Percentiles rank a stretch among this genome's conserved stretches.
phyloP scores from a whole-genome alignment of 2,888 invertebrate species.

The Agonopterix heracliana region DNA sequence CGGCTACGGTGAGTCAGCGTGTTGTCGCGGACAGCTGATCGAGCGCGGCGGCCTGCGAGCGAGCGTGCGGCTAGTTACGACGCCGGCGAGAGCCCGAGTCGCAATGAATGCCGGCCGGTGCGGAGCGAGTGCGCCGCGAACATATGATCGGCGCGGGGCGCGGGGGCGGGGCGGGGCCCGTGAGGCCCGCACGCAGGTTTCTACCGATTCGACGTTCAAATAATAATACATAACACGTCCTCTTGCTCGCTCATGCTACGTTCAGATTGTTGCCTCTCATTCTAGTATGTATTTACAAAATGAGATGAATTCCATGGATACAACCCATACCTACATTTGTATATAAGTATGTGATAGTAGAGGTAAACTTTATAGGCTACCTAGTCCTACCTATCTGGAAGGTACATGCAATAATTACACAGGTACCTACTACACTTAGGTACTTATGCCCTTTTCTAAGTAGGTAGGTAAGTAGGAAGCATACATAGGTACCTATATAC shows the following conservation, averaged over 20 bases:
- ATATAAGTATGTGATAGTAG: neutral
- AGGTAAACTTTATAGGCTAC: neutral
- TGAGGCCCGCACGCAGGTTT: conserved; percentile 76
- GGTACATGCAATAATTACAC: too few species aligned
- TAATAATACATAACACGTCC: conserved; percentile 64
- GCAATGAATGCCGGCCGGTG: conserved; percentile 46
- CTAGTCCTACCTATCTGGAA: too few species aligned
- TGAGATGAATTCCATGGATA: conserved; percentile 36
- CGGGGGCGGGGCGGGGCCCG: conserved; percentile 36
- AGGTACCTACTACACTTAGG: too few species aligned
- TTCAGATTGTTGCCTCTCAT: conserved; percentile 39
- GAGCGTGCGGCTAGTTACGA: conserved; percentile 45
- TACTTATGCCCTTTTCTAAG: too few species aligned
- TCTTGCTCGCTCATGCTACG: conserved; percentile 53
- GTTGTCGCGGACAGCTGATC: conserved; percentile 54
- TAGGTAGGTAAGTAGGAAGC: too few species aligned
- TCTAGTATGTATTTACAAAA: conserved; percentile 50
- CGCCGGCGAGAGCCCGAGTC: conserved; percentile 68
- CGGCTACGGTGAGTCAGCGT: conserved; percentile 13
- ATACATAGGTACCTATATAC: too few species aligned
- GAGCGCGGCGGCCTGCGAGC: conserved; percentile 30
- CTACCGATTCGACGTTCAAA: conserved; percentile 65
- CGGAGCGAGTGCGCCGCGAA: conserved; percentile 47
- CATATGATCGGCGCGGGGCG: conserved; percentile 70
- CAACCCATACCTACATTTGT: neutral